Evolutionary conservation across 2,113 vertebrate species (phyloP), one percentile per base, ranked within the genome.

Genomic region (Lycocorax pyrrhopterus): DNA sequence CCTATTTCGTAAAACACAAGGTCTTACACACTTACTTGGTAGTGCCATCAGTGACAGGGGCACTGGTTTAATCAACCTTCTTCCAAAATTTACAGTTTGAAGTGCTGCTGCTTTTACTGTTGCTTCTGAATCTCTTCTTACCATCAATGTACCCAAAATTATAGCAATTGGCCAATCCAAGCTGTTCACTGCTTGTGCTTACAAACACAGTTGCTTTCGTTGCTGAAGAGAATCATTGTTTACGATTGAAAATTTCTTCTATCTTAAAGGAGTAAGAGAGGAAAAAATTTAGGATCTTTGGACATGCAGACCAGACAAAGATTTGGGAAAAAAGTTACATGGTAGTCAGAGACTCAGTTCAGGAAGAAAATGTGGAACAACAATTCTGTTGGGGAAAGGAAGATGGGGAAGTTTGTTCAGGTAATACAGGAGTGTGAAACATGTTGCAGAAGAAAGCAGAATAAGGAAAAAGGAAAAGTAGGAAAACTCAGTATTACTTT

Each of bases 121-220:
- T 86, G 23, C 27, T 80, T 81, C 43, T 66, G 52, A 77, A 89
- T 25, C 77, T 66, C 10, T 80, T 69, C 18, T 71, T 20, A 15
- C 17, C n/a, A 46, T 32, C 13, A 19, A 0, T 6, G 27, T 41
- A 53, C 41, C 16, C 1, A 0, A 52, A 55, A 68, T 51, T 3
- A 0, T 1, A 63, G 69, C 47, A 59, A 15, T 3, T 35, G 59
- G 55, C 14, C 29, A 35, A 29, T 49, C 32, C 39, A 77, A 51
- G 64, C 17, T 5, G 0, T 47, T 60, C 67, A 7, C 53, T 51
- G 23, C 35, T 75, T 23, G 13, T 39, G 23, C 58, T 74, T 56
- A 3, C 27, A 53, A 55, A 43, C 30, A 11, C 2, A 25, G 6
- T 17, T 60, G 27, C 44, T 79, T 53, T 75, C 6, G 1, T 29